Evolutionary conservation across 1,140 invertebrate species (phyloP), one percentile per base, ranked within the genome.

Genomic region (Eulimnadia texana): DNA sequence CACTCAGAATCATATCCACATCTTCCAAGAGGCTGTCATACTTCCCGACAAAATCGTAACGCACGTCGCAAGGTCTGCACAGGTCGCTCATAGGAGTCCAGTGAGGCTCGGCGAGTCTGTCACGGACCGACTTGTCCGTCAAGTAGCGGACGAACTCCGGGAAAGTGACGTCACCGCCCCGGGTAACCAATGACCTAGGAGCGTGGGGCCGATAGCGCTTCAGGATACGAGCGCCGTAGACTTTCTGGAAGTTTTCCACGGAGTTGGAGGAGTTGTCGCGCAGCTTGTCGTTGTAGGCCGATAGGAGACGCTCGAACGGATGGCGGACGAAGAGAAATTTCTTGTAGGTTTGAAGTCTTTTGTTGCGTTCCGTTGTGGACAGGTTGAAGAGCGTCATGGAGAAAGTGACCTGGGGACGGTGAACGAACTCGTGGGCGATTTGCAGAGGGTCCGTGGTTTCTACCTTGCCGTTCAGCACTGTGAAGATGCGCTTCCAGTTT

Each of bases 401-500:
- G 2, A 42, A 42, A 6, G 33, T 42, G 16, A 71, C 80, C 64
- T 78, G 80, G 47, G 75, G 72, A 1, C 80, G 78, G 67, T 93
- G 90, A 1, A 85, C 85, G 51, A 84, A 68, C 64, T 80, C 76
- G 0, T 84, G 85, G 2, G 85, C 85, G 67, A 92, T 90, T 16
- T 81, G 75, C 0, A 88, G 68, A 0, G 84, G 78, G 73, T 86
- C 79, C 28, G 80, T 80, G 10, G 79, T 77, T 50, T 76, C 75
- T 73, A 82, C 82, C 68, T 81, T 81, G 20, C 84, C 83, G n/a
- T 80, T 83, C 55, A 92, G 74, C 64, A 91, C 80, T 83, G 94
- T 85, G 42, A 95, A 73, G 25, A 93, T 80, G 57, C 91, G 78
- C 71, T 94, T 93, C 88, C 90, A 93, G 72, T 95, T 94, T n/a